Conservation (phyloP, 2,888 invertebrate genomes). For the Pristionchus fissidentatus region DNA sequence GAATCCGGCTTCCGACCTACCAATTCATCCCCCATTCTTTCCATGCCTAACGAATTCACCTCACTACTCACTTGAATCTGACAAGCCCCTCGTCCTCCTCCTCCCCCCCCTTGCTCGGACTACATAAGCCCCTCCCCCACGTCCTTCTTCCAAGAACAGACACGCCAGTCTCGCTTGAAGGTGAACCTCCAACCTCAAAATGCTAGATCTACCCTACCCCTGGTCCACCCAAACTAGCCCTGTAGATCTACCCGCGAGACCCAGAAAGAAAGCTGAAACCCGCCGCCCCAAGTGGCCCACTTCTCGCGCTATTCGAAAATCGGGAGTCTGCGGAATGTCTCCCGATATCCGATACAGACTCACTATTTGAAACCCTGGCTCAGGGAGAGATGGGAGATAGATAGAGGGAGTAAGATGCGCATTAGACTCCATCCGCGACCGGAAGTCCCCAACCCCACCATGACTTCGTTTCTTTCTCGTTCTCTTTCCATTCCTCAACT, state of each 20-base stretch:
- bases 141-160: background rate
- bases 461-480: background rate
- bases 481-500: conserved; percentile 26
- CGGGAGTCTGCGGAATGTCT: too few species aligned
- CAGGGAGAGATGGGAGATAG: too few species aligned
- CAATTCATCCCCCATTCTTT: conserved; percentile 28
- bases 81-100: conserved; percentile 12
- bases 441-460: background rate
- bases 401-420: too few species aligned
- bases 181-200: too few species aligned
- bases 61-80: conserved; percentile 3
- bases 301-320: too few species aligned
- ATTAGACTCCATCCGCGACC: conserved; percentile 12
- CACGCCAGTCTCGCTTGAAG: too few species aligned
- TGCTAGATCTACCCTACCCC: background rate
- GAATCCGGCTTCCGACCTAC: too few species aligned
- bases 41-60: conserved; percentile 24
- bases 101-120: background rate
- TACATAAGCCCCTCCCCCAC: background rate
- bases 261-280: background rate
- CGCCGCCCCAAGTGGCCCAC: background rate
- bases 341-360: too few species aligned
- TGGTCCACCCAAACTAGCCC: background rate
- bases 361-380: too few species aligned
- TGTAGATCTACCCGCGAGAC: conserved; percentile 15